Base-by-base conservation (phyloP, 2,113 vertebrate species). In the Phalacrocorax brasilianus region DNA sequence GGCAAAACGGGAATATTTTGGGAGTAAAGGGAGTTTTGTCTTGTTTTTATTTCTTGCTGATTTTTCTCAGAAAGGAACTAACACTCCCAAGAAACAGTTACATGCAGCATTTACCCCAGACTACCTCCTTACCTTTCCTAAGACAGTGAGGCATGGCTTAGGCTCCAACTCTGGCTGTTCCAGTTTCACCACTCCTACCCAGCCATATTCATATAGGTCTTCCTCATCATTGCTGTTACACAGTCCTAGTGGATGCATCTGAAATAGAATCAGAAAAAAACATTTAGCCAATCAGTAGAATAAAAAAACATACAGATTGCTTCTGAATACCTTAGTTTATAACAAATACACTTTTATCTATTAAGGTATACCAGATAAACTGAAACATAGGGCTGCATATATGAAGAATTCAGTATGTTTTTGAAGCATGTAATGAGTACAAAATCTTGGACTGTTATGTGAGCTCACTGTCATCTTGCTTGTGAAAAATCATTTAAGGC, bases 131-230 rank as follows among this genome's bases (percentile, higher is more conserved):
- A 99, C 99, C 99, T 99, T 99, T 97, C 99, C 99, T 82, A 99
- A 97, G 62, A 99, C 99, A 11, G 99, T 99, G 89, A 99, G 99
- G 38, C 99, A 99, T n/a, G 98, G 98, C 92, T 99, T 99, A 3
- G 99, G 99, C 96, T 99, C 99, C 98, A 99, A 45, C 95, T 99
- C 99, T 0, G 99, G 99, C 96, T 99, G 99, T 93, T 99, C 99
- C 96, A 99, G 97, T 96, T 99, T 99, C 96, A 99, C 99, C 97
- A 99, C 99, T n/a, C 99, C 99, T n/a, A 99, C 99, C 99, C 99
- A 99, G 97, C 99, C 99, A 2, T 99, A 99, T 86, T 99, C 99
- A 28, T 99, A 99, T 8, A 99, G 97, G 93, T 99, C 99, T 94
- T 99, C 99, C 85, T 99, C 99, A 22, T 99, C 99, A 13, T 99